These are phyloP conservation scores for Cyclophora punctaria DNA, from an alignment of 2,888 invertebrate species.

Conservation along the genomic window DNA sequence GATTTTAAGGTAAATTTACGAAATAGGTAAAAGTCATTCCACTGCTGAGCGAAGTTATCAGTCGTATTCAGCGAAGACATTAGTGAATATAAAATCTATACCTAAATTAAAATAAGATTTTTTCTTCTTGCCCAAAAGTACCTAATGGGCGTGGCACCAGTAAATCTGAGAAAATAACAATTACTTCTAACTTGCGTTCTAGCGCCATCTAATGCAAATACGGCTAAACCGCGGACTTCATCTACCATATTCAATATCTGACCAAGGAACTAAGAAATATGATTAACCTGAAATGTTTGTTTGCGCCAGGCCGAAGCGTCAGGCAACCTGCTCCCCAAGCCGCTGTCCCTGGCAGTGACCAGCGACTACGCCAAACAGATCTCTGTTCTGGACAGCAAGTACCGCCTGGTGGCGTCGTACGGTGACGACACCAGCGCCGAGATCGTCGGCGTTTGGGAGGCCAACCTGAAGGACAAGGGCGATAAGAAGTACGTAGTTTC, in stretches of 20 bases:
- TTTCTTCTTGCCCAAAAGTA: no score
- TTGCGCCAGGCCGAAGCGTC: not conserved
- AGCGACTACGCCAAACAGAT: slow-evolving; percentile 32
- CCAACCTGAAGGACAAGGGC: slow-evolving; percentile 38
- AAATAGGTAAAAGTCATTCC: not conserved
- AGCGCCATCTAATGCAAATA: no score
- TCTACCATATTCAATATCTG: no score
- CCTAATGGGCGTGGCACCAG: no score
- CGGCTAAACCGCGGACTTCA: no score
- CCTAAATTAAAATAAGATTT: no score
- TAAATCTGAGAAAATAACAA: no score
- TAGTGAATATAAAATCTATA: no score
- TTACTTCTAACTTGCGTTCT: no score
- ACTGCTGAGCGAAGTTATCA: slow-evolving; percentile 38
- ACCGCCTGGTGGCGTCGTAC: slow-evolving; percentile 56
- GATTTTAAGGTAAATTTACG: slow-evolving; percentile 44
- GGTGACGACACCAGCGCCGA: slow-evolving; percentile 57
- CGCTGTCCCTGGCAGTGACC: slow-evolving; percentile 33
- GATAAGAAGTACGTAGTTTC: slow-evolving; percentile 49
- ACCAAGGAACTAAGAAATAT: no score
- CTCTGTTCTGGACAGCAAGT: slow-evolving; percentile 42
- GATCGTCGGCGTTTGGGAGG: slow-evolving; percentile 51
- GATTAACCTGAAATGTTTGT: no score
- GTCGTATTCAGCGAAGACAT: no score
- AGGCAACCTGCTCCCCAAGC: slow-evolving; percentile 51